Base-by-base conservation (phyloP, 2,797 vertebrate genomes). In the Trichosurus vulpecula region DNA sequence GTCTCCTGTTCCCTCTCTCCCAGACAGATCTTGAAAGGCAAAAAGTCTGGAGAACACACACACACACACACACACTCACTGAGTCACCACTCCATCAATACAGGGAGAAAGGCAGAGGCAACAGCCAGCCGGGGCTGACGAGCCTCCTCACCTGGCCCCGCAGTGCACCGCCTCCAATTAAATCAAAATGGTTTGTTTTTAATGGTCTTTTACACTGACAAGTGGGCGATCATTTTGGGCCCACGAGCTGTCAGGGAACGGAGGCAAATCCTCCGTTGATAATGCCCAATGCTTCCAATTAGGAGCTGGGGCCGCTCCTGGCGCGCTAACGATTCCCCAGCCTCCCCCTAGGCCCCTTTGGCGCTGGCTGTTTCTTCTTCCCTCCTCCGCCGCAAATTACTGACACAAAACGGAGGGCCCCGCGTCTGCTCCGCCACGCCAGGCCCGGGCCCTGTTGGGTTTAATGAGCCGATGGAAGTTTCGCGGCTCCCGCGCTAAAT, bases 241-340 rank as follows among this genome's bases (percentile, higher is more conserved):
- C 99, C 99, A 99, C 99, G 98, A 99, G 99, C 99, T 99, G 99
- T 99, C 99, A 99, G 99, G 95, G 98, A 99, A 99, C 99, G 97
- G 99, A 99, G 99, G 99, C 99, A 99, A 99, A 99, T 99, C 99
- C 99, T 99, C 99, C 98, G 99, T 99, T 99, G 99, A 99, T 99
- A 99, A 99, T 99, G 99, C 99, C 99, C 99, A 99, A 99, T 99
- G 99, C 99, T 99, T 99, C 99, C 99, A 99, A 99, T 99, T 99
- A 99, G 99, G 99, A 99, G 98, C 99, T 98, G 99, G 98, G 98
- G 99, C 99, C 99, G 99, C 99, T 99, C 99, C 99, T 99, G 99
- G 99, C 98, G 99, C 98, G 99, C 99, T 99, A 99, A 99, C 99
- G 99, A 99, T 99, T 99, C 99, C 99, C 99, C 99, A 98, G 98